Percentiles rank a stretch among this genome's conserved stretches.
Conservation (phyloP, 2,888 invertebrate species). For the Synergus itoensis region DNA sequence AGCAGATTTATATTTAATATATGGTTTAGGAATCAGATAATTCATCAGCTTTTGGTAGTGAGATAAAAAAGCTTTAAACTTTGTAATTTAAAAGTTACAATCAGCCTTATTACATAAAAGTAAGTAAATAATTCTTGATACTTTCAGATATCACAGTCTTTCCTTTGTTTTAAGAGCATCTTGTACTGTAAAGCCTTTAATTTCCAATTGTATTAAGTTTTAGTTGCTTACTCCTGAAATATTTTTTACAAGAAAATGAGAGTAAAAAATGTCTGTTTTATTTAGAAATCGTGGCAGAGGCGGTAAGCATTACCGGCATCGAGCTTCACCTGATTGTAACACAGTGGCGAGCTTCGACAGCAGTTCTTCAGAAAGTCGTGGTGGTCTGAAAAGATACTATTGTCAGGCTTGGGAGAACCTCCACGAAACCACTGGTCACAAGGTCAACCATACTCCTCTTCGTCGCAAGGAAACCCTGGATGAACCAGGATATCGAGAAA, state of each 20-base stretch:
- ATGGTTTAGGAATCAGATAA: not conserved
- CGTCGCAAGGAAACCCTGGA: conserved; percentile 87
- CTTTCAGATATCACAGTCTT: not conserved
- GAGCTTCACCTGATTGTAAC: conserved; percentile 93
- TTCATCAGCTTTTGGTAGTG: not conserved
- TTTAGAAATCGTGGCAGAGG: conserved; percentile 84
- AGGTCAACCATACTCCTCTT: conserved; percentile 81
- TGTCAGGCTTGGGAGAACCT: conserved; percentile 96
- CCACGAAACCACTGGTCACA: conserved; percentile 87
- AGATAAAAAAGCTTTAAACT: not conserved
- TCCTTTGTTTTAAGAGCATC: too few relatives aligned
- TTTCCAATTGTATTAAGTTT: not conserved
- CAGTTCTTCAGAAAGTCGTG: conserved; percentile 90
- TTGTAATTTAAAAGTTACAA: not conserved
- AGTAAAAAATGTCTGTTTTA: not conserved
- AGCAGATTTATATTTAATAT: not conserved
- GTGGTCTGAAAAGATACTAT: conserved; percentile 92
- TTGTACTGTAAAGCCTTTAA: too few relatives aligned
- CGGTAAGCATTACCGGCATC: conserved; percentile 92
- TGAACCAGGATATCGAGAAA: conserved; percentile 80
- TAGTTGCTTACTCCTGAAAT: not conserved
- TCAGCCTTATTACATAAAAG: not conserved
- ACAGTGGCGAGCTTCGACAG: conserved; percentile 94
- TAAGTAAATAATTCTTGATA: not conserved
- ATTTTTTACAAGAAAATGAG: not conserved